Base-by-base conservation (phyloP, 2,888 invertebrate genomes). In the Lobophora halterata region DNA sequence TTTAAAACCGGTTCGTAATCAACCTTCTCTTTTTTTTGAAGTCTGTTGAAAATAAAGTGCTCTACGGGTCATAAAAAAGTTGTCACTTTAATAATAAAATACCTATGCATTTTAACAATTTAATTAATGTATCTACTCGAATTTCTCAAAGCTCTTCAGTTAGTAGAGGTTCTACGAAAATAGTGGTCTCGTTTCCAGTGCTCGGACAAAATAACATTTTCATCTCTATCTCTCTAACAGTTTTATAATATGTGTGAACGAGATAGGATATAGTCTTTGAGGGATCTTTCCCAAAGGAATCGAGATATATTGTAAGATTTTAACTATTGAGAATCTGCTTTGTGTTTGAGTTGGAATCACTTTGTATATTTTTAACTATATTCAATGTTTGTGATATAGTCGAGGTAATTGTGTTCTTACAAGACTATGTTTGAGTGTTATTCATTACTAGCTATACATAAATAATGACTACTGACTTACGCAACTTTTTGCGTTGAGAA, bases 281-380 rank as follows among this genome's bases (percentile, higher is more conserved):
- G 17, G 17, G n/a, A 46, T 28, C 33, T 39, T 47, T 50, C 48
- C 44, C 49, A 48, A 55, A 55, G 50, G 54, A 55, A 45, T 47
- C 30, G 37, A 56, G 55, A 56, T 56, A 49, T 49, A 37, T 48
- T 40, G 21, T 20, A 20, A 49, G 37, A 43, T 49, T 51, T 50
- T 47, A 46, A 44, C 28, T 36, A 44, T 43, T 40, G 26, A 38
- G 27, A 36, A 18, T 16, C 10, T 7, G 7, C 7, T 19, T 25
- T 26, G 14, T 20, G 5, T 13, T 3, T n/a, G 13, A 9, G 18
- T 26, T 33, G 19, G n/a, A 14, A 32, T 7, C 17, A 11, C 20
- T 17, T 17, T 17, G 17, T 17, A 6, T 14, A 5, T 5, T 17
- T 17, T n/a, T n/a, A n/a, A n/a, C n/a, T n/a, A n/a, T n/a, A n/a